A percentile compares a stretch with the other conserved stretches of the same genome.
Conservation (phyloP, 1,140 invertebrate genomes). For the Physella acuta region DNA sequence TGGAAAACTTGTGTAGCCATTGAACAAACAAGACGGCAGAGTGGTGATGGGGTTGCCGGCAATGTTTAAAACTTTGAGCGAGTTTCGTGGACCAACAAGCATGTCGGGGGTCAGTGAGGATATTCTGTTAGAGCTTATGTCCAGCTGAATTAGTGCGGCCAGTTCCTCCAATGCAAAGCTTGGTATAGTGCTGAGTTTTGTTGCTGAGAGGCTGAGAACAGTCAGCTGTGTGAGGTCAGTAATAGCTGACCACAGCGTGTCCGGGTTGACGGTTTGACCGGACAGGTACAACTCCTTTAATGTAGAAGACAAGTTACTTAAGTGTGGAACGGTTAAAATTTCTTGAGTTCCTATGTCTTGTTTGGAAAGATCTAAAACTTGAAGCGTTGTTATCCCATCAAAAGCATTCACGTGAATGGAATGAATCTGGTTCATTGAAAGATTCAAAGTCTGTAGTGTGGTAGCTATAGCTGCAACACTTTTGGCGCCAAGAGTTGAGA, state of each 20-base stretch:
- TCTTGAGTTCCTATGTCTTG: no score
- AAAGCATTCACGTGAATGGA: background rate
- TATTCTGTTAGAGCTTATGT: background rate
- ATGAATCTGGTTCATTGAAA: background rate
- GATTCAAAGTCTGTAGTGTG: background rate
- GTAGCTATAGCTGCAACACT: background rate
- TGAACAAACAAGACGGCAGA: slow-evolving; percentile 1
- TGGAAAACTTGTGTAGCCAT: slow-evolving; percentile 4
- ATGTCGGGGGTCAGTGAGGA: background rate
- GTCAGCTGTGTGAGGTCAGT: background rate
- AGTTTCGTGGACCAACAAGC: background rate
- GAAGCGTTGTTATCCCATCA: background rate
- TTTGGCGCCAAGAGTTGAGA: background rate
- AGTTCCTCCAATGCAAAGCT: background rate
- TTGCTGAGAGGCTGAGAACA: background rate
- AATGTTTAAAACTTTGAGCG: background rate
- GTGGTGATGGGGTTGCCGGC: background rate
- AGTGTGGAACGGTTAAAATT: background rate
- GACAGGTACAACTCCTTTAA: background rate
- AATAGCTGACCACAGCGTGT: background rate
- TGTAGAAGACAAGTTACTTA: background rate
- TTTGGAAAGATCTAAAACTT: background rate
- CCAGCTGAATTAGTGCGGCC: background rate
- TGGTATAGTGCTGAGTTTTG: background rate
- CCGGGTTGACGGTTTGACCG: background rate